phyloP scores from a whole-genome alignment of 2,113 vertebrate species.

The Podarcis muralis region DNA sequence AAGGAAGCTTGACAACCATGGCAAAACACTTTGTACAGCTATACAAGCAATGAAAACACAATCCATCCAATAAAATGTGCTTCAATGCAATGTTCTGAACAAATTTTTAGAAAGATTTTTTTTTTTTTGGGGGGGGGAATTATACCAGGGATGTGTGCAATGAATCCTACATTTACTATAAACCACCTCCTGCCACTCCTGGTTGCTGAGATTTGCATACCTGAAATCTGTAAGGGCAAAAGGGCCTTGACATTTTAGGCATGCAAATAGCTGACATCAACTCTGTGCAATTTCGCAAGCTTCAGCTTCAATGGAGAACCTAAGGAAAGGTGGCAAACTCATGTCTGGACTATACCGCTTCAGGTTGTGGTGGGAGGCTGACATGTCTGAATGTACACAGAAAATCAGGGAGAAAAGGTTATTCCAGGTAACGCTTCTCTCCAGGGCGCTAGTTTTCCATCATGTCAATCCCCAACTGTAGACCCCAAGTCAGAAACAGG shows the following conservation, averaged over 20 bases:
- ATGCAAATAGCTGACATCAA: neutral
- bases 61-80: neutral
- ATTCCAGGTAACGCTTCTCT: neutral
- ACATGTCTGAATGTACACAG: neutral
- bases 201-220: neutral
- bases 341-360: neutral
- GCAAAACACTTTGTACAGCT: neutral
- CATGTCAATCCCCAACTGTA: neutral
- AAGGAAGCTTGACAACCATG: neutral
- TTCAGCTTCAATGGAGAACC: neutral
- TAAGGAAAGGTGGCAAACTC: neutral
- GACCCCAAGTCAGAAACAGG: neutral
- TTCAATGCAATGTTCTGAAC: neutral
- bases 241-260: neutral
- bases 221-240: neutral
- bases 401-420: neutral
- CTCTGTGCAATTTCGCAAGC: neutral
- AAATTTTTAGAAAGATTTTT: neutral
- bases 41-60: neutral
- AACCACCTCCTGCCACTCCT: neutral
- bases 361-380: neutral
- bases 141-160: neutral
- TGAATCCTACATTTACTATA: neutral
- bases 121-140: neutral
- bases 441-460: neutral